These are phyloP conservation scores for Lasioglossum baleicum DNA, from an alignment of 1,140 invertebrate species.

Conservation along the genomic window DNA sequence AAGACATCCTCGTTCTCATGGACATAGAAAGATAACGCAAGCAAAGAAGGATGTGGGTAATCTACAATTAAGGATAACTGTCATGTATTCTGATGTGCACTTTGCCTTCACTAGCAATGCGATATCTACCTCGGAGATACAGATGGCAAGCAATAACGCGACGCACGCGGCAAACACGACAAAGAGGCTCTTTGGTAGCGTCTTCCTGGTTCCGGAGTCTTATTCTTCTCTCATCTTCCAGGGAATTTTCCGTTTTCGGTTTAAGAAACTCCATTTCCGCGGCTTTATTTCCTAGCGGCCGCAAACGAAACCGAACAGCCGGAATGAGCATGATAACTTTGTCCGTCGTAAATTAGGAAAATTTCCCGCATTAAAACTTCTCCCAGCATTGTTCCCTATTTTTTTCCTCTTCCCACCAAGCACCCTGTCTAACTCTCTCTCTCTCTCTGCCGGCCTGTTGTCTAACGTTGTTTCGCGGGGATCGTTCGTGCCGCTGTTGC, in stretches of 20 bases:
- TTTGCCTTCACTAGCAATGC: no score
- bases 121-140: no score
- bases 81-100: no score
- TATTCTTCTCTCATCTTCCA: background rate
- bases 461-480: constrained; percentile 17
- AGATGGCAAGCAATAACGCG: background rate
- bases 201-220: background rate
- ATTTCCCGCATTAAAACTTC: constrained; percentile 41
- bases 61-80: no score
- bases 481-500: constrained; percentile 1
- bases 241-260: background rate
- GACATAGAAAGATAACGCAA: no score
- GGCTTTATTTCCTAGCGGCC: background rate
- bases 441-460: no score
- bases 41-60: no score
- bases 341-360: constrained; percentile 38
- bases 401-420: background rate
- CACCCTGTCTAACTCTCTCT: background rate
- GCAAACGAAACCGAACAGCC: constrained; percentile 2
- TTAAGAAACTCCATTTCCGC: background rate
- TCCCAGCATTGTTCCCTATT: background rate
- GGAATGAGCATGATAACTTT: background rate
- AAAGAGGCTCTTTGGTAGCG: background rate
- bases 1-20: no score
- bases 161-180: background rate